phyloP scores from a whole-genome alignment of 1,140 invertebrate genomes.

The Drosophila nigrodunni region DNA sequence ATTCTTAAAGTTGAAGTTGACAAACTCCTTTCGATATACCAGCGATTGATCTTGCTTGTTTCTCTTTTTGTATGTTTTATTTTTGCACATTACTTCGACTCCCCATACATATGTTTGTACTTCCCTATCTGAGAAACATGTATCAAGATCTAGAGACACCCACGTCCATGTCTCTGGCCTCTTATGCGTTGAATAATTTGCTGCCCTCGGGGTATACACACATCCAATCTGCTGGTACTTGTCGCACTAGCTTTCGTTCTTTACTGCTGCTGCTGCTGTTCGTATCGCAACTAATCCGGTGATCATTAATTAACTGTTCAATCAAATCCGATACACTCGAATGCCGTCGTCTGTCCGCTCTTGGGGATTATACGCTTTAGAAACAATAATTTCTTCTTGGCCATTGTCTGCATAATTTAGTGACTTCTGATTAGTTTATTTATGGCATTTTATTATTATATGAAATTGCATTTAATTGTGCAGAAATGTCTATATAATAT shows the following conservation, averaged over 20 bases:
- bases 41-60: constrained; percentile 6
- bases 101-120: constrained; percentile 29
- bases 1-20: constrained; percentile 38
- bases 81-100: constrained; percentile 6
- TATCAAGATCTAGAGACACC: constrained; percentile 70
- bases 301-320: constrained; percentile 78
- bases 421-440: constrained; percentile 45
- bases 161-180: constrained; percentile 43
- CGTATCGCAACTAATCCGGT: constrained; percentile 52
- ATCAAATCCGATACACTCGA: constrained; percentile 72
- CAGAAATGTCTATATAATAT: constrained; percentile 40
- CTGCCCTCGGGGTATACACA: constrained; percentile 64
- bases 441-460: constrained; percentile 57
- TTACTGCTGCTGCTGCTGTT: constrained; percentile 25
- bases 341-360: constrained; percentile 41
- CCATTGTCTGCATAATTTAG: constrained; percentile 25
- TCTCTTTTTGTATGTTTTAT: not conserved
- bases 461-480: constrained; percentile 65
- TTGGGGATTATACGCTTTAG: constrained; percentile 27
- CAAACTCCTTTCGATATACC: constrained; percentile 50
- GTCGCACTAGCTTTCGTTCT: constrained; percentile 46
- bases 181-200: constrained; percentile 73
- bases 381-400: constrained; percentile 25
- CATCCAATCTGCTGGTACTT: constrained; percentile 72
- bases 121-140: constrained; percentile 38